Conservation (phyloP, 2,888 invertebrate genomes). For the Plemyria rubiginata region DNA sequence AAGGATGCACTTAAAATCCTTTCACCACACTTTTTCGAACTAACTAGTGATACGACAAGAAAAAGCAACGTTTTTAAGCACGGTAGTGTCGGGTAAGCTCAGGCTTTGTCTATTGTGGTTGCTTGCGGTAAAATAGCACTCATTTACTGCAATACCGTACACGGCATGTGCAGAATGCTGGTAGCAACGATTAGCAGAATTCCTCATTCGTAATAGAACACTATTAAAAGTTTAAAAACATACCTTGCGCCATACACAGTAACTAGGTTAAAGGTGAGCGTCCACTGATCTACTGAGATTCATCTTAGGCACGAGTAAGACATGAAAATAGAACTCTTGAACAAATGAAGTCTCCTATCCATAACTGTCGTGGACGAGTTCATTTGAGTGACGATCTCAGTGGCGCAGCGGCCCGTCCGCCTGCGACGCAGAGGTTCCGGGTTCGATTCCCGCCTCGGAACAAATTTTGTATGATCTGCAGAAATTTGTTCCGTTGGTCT, state of each 20-base stretch:
- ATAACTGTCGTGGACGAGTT: conserved; percentile 6
- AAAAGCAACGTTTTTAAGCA: conserved; percentile 6
- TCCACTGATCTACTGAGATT: conserved; percentile 4
- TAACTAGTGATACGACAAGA: not conserved
- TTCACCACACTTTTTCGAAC: no score
- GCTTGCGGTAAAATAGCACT: conserved; percentile 76
- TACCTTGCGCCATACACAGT: conserved; percentile 61
- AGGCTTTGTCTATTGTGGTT: conserved; percentile 45
- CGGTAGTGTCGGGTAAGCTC: conserved; percentile 40
- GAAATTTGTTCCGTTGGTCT: no score
- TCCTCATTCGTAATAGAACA: conserved; percentile 76
- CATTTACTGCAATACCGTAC: conserved; percentile 74
- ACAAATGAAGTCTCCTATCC: no score
- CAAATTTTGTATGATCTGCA: no score
- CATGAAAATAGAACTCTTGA: no score
- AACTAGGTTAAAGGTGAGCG: conserved; percentile 37
- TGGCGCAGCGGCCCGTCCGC: no score
- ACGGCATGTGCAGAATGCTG: conserved; percentile 75
- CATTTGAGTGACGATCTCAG: no score
- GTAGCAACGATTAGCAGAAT: conserved; percentile 80
- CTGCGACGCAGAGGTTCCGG: no score
- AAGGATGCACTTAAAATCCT: no score
- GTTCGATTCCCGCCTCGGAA: no score
- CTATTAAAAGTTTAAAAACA: conserved; percentile 71
- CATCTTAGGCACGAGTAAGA: not conserved